Base-by-base conservation (phyloP, 2,113 vertebrate genomes). In the Triplophysa rosa region DNA sequence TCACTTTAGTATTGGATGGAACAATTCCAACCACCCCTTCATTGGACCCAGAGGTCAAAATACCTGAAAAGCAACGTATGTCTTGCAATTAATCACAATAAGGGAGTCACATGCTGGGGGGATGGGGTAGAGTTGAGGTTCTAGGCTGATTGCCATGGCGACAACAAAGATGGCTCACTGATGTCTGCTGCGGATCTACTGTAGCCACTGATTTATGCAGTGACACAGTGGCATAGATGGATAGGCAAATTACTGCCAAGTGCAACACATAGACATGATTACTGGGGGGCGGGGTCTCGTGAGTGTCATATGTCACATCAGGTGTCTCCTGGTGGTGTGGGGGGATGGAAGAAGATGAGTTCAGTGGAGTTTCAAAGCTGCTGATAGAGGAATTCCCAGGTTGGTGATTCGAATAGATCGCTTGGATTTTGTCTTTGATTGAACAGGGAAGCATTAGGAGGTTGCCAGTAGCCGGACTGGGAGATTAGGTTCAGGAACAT, bases 81-180 rank as follows among this genome's bases (percentile, higher is more conserved):
- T 62, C 52, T 70, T 62, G 16, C 8, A 74, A 54, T 75, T 21
- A 67, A 62, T 79, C 77, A 49, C 40, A 62, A 17, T 29, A 23
- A 16, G 67, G 40, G 65, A 62, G 77, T 61, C 45, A 40, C 47
- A n/a, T 54, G 17, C 59, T 67, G 24, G 62, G 9, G 61, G 9
- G 29, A 75, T 80, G 78, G 40, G 19, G 49, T 26, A 49, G 67
- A 77, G 45, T 8, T 67, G 83, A 83, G 80, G 88, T 89, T 92
- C 85, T 86, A 89, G 79, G 80, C 69, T 66, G 85, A 93, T 95
- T 89, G 85, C 93, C 94, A 94, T 95, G 93, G 94, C 91, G 93
- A 94, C 94, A 84, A 85, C 87, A 86, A 89, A 90, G 84, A 86
- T 92, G 90, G 90, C 90, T 87, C 88, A 90, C 90, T 92, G 92